phyloP scores from a whole-genome alignment of 2,888 invertebrate species.

The Neoscelio sp. region DNA sequence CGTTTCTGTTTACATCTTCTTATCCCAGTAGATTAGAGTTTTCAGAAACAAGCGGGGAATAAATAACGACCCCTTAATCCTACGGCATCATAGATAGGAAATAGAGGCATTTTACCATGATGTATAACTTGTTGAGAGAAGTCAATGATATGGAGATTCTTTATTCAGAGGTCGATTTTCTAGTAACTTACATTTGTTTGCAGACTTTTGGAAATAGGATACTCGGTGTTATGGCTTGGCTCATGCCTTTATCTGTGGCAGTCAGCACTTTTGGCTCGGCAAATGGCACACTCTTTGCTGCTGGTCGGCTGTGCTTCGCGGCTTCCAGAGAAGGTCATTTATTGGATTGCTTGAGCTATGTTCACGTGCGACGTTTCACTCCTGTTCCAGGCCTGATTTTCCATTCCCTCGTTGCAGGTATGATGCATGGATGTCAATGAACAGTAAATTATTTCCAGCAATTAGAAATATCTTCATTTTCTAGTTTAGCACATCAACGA shows the following conservation, averaged over 20 bases:
- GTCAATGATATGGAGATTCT: no score
- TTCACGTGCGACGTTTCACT: conserved; percentile 95
- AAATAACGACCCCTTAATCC: no score
- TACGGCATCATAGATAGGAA: no score
- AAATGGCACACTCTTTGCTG: conserved; percentile 96
- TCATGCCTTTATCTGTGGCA: conserved; percentile 96
- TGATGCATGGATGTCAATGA: not conserved
- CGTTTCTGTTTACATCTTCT: no score
- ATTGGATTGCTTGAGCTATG: conserved; percentile 95
- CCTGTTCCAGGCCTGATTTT: conserved; percentile 98
- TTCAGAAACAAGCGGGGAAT: no score
- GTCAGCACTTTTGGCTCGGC: conserved; percentile 97
- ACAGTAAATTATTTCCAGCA: not conserved
- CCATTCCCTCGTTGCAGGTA: conserved; percentile 85
- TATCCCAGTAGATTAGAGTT: no score
- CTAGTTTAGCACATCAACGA: no score
- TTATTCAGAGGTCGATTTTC: not conserved
- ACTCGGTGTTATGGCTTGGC: conserved; percentile 94
- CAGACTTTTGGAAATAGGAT: conserved; percentile 94
- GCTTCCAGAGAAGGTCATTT: conserved; percentile 97
- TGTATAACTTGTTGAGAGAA: no score
- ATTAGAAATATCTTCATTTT: no score
- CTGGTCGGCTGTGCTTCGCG: conserved; percentile 96
- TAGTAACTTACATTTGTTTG: conserved; percentile 56
- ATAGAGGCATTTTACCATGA: no score